phyloP scores from a whole-genome alignment of 2,888 invertebrate species.

The Campopleginae sp. region DNA sequence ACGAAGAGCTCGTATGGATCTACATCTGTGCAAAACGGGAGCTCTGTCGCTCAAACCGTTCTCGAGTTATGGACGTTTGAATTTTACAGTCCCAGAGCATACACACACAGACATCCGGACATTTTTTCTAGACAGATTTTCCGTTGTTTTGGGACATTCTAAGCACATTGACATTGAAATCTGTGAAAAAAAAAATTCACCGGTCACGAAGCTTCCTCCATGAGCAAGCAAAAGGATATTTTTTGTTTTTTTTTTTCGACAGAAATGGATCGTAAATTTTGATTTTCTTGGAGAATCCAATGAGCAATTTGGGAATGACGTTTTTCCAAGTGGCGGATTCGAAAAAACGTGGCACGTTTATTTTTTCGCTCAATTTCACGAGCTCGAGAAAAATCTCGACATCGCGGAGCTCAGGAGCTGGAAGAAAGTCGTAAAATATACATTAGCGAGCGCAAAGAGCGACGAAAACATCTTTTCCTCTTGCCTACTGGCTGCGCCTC shows the following conservation, averaged over 20 bases:
- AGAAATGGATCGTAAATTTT: not conserved
- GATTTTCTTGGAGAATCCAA: not conserved
- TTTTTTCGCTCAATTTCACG: not conserved
- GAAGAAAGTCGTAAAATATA: slow-evolving; percentile 24
- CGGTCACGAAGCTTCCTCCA: too few species aligned
- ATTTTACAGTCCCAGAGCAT: too few species aligned
- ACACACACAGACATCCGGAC: too few species aligned
- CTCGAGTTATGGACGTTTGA: too few species aligned
- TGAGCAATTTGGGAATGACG: not conserved
- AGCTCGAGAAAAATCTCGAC: not conserved
- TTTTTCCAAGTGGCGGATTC: not conserved
- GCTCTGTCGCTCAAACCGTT: too few species aligned
- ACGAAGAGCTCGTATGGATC: too few species aligned
- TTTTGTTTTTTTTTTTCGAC: not conserved
- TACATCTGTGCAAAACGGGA: too few species aligned
- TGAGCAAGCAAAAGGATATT: too few species aligned
- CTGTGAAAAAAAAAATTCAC: too few species aligned
- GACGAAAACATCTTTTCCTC: slow-evolving; percentile 22
- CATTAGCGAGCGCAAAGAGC: slow-evolving; percentile 19
- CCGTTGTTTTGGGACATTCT: too few species aligned
- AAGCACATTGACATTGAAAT: too few species aligned
- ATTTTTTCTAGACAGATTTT: too few species aligned
- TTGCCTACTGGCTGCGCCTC: not conserved
- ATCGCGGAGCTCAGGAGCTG: not conserved
- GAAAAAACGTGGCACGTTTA: not conserved